A percentile compares a stretch with the other conserved stretches of the same genome.
phyloP scores from a whole-genome alignment of 2,797 vertebrate genomes.

The Squalus acanthias region DNA sequence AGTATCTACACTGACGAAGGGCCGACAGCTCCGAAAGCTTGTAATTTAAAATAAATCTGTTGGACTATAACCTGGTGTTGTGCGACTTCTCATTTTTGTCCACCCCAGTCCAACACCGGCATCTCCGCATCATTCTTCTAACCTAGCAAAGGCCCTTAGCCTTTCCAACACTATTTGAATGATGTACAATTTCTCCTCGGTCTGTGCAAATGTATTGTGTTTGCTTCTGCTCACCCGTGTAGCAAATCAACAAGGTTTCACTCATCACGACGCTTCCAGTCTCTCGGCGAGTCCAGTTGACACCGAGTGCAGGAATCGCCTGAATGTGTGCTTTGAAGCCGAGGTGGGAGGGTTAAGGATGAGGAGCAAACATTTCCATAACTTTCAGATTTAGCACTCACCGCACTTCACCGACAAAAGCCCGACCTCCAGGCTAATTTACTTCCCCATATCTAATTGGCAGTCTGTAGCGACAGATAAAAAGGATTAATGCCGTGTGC shows the following conservation, averaged over 20 bases:
- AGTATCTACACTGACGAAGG: no score
- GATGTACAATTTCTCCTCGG: background rate
- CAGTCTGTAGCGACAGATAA: background rate
- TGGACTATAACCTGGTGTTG: no score
- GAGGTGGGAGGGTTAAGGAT: background rate
- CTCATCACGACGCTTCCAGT: background rate
- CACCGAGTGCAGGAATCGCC: no score
- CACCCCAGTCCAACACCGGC: no score
- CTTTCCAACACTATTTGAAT: background rate
- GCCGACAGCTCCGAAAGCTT: no score
- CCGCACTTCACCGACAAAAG: background rate
- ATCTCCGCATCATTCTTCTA: background rate
- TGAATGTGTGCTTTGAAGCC: background rate
- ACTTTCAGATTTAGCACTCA: background rate
- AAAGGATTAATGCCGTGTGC: background rate
- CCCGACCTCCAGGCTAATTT: background rate
- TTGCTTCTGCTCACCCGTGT: background rate
- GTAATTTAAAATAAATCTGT: no score
- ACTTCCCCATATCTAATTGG: background rate
- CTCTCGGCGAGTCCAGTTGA: background rate
- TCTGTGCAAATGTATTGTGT: background rate
- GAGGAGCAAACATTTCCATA: no score
- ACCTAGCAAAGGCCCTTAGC: background rate
- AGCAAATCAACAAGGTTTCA: background rate
- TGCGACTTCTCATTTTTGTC: no score